Conservation (phyloP, 2,113 vertebrate genomes). For the Ceyx cyanopectus region DNA sequence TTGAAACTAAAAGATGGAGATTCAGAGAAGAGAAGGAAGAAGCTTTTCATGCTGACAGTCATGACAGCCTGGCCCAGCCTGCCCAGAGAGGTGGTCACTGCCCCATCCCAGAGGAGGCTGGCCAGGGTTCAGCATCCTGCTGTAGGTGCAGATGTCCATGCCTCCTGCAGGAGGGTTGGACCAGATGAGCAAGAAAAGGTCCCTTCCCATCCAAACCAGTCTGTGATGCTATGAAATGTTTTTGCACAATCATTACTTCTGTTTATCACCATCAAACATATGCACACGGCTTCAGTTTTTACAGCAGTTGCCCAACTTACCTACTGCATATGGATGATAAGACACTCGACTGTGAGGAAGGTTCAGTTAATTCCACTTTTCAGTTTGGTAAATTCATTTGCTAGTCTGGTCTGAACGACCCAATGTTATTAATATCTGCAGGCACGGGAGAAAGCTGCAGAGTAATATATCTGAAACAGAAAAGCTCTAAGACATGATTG, state of each 20-base stretch:
- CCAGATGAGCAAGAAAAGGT: not conserved
- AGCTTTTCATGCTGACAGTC: not conserved
- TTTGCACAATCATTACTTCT: not conserved
- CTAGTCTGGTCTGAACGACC: not conserved
- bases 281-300: not conserved
- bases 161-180: not conserved
- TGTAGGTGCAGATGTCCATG: not conserved
- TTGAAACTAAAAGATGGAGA: not conserved
- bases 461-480: constrained; percentile 9
- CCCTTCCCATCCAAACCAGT: not conserved
- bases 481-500: not conserved
- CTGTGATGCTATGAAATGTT: not conserved
- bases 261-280: constrained; percentile 35
- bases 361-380: constrained; percentile 40
- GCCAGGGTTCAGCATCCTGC: not conserved
- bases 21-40: not conserved
- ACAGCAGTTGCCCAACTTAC: not conserved
- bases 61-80: not conserved
- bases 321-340: not conserved
- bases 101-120: not conserved
- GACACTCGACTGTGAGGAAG: not conserved
- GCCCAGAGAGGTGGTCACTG: not conserved
- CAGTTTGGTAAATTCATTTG: constrained; percentile 19
- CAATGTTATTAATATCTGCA: constrained; percentile 24
- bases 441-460: not conserved